Conservation (phyloP, 2,797 vertebrate genomes). For the Xenopus petersii region DNA sequence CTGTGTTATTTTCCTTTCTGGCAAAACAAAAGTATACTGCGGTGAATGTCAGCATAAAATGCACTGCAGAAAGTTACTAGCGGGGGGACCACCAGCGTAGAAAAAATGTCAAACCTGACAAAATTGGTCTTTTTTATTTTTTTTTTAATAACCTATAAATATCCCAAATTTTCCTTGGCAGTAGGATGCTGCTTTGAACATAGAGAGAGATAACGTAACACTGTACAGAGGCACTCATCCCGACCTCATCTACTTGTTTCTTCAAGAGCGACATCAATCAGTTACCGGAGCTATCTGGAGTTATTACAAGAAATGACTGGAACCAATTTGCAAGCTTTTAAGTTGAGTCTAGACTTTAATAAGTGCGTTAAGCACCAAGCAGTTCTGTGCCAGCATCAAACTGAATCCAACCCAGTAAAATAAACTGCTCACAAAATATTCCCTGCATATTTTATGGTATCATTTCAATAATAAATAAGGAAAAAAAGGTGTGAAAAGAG, state of each 20-base stretch:
- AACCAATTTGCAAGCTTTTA: constrained; percentile 90
- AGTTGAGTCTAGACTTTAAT: constrained; percentile 98
- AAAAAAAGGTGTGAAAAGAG: no score
- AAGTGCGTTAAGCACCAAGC: constrained; percentile 80
- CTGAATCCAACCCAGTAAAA: constrained; percentile 58
- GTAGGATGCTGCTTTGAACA: constrained; percentile 65
- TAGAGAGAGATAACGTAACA: constrained; percentile 75
- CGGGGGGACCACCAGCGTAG: constrained; percentile 71
- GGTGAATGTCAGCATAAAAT: constrained; percentile 76
- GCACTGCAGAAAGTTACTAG: constrained; percentile 70
- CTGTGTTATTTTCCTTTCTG: constrained; percentile 67
- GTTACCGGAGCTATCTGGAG: constrained; percentile 66
- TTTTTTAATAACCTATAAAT: constrained; percentile 60
- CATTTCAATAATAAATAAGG: no score
- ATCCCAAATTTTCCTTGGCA: constrained; percentile 69
- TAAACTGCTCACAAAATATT: constrained; percentile 18
- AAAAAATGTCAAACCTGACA: constrained; percentile 71
- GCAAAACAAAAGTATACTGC: constrained; percentile 75
- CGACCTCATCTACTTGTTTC: constrained; percentile 75
- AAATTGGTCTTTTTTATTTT: constrained; percentile 64
- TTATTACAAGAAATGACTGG: constrained; percentile 74
- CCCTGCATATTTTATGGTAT: no score
- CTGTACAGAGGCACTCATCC: constrained; percentile 71
- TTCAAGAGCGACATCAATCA: constrained; percentile 71
- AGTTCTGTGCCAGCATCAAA: constrained; percentile 70